Conservation (phyloP, 2,888 invertebrate genomes). For the Cotesia congregata region DNA sequence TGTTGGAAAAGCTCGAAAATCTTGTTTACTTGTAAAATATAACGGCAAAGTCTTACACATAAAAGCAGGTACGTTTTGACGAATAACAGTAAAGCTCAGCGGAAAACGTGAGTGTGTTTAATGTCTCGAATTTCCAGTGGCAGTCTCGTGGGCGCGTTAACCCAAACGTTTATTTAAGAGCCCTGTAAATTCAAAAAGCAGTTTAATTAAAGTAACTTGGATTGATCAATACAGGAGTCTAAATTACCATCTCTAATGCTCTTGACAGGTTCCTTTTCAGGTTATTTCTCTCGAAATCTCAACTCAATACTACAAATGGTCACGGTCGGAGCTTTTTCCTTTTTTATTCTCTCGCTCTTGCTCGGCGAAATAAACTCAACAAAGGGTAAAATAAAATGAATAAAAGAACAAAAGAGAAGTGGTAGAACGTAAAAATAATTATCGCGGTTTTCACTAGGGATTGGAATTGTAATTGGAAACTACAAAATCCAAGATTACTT, state of each 20-base stretch:
- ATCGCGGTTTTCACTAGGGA: slow-evolving; percentile 38
- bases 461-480: slow-evolving; percentile 42
- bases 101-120: neutral
- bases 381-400: neutral
- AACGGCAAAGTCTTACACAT: neutral
- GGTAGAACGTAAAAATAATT: slow-evolving; percentile 34
- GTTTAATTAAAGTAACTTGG: neutral
- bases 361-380: neutral
- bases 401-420: neutral
- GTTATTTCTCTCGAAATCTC: neutral
- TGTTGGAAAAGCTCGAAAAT: neutral
- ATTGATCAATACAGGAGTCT: neutral
- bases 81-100: neutral
- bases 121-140: neutral
- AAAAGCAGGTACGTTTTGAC: neutral
- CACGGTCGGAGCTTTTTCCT: neutral
- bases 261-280: neutral
- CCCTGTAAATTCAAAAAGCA: neutral
- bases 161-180: neutral
- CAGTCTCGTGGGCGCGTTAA: neutral
- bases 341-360: slow-evolving; percentile 13
- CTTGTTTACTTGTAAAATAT: neutral
- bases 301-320: neutral
- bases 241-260: slow-evolving; percentile 2
- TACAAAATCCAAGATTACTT: slow-evolving; percentile 34